These are phyloP conservation scores for Carollia perspicillata DNA, from an alignment of 2,113 vertebrate genomes.

Conservation along the genomic window DNA sequence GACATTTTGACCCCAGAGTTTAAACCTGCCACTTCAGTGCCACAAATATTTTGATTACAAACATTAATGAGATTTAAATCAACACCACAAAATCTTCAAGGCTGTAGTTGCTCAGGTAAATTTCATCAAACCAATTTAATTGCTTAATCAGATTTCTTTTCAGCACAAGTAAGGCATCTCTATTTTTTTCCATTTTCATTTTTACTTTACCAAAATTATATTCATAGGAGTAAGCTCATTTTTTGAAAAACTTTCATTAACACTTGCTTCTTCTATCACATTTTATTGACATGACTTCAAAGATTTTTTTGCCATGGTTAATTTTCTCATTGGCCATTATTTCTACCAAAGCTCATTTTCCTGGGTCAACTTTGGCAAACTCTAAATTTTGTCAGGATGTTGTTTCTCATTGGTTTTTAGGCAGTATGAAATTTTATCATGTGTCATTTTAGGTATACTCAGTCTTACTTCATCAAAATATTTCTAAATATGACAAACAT, in stretches of 20 bases:
- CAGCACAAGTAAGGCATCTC: conserved; percentile 16
- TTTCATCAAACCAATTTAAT: conserved; percentile 29
- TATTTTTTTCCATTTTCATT: conserved; percentile 21
- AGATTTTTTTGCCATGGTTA: not conserved
- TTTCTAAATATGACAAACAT: not conserved
- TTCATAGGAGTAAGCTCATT: not conserved
- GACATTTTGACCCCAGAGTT: not conserved
- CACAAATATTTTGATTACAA: conserved; percentile 23
- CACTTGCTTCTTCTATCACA: not conserved
- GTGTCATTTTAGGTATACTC: not conserved
- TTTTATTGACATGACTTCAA: not conserved
- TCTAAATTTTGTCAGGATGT: not conserved
- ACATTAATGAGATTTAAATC: conserved; percentile 5
- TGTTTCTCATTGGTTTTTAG: not conserved
- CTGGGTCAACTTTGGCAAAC: not conserved
- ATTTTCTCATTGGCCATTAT: not conserved
- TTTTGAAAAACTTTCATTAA: not conserved
- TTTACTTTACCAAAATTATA: conserved; percentile 33
- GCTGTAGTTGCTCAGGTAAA: not conserved
- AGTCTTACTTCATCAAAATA: not conserved
- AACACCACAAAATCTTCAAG: not conserved
- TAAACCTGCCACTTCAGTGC: not conserved
- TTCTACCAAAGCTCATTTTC: not conserved
- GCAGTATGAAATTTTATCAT: not conserved
- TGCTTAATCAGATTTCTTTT: conserved; percentile 21